phyloP scores from a whole-genome alignment of 2,888 invertebrate genomes.

The Clusia tigrina region DNA sequence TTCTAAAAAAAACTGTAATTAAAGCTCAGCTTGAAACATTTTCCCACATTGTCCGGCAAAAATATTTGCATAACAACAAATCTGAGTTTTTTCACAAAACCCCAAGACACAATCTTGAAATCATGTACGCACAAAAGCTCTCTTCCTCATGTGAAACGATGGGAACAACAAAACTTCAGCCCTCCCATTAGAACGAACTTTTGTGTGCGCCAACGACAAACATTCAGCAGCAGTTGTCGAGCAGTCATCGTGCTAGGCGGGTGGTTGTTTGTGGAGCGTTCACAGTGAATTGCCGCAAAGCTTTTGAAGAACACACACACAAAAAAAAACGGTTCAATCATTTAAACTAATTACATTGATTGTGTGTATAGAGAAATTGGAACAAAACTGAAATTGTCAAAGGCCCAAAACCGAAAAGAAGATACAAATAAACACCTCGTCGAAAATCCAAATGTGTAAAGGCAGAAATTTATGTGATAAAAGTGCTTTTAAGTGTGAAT shows the following conservation, averaged over 20 bases:
- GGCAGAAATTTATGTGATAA: neutral
- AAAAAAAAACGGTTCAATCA: conserved; percentile 12
- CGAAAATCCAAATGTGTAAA: neutral
- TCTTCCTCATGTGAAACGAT: neutral
- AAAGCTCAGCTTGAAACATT: too few species aligned
- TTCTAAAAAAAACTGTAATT: too few species aligned
- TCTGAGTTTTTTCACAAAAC: too few species aligned
- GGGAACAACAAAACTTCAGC: neutral
- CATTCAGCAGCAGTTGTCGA: conserved; percentile 51
- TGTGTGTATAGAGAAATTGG: neutral
- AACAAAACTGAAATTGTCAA: neutral
- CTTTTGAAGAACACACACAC: neutral
- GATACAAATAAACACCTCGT: neutral
- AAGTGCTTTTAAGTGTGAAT: conserved; percentile 17
- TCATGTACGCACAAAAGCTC: conserved; percentile 3
- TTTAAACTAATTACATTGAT: conserved; percentile 13
- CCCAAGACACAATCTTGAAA: too few species aligned
- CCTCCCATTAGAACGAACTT: neutral
- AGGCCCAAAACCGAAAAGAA: neutral
- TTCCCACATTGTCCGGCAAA: too few species aligned
- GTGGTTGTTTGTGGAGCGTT: too few species aligned
- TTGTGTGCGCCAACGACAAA: neutral
- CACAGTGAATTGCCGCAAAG: conserved; percentile 4
- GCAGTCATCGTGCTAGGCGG: conserved; percentile 55
- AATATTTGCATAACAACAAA: too few species aligned